Conservation (phyloP, 2,888 invertebrate species). For the Thyatira batis region DNA sequence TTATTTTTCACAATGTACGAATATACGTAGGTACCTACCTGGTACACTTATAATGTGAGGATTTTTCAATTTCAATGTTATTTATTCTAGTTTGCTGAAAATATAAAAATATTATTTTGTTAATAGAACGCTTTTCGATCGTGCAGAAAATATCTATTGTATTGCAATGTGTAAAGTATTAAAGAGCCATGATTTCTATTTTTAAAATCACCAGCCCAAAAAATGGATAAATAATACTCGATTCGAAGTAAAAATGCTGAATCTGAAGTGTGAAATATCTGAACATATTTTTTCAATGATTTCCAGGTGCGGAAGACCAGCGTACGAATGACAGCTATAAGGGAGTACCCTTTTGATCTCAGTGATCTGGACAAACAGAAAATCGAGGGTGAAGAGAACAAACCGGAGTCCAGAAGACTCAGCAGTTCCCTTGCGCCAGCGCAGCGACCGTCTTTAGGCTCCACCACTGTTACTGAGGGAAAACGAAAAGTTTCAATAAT, state of each 20-base stretch:
- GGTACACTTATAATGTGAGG: background rate
- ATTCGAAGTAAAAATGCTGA: too few relatives aligned
- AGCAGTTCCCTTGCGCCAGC: slow-evolving; percentile 16
- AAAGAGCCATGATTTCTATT: too few relatives aligned
- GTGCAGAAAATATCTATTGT: too few relatives aligned
- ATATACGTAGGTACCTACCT: background rate
- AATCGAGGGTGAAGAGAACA: slow-evolving; percentile 31
- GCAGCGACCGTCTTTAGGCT: slow-evolving; percentile 17
- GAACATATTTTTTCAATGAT: background rate
- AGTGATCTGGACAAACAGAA: slow-evolving; percentile 67
- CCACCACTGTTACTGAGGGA: slow-evolving; percentile 57
- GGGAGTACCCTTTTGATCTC: slow-evolving; percentile 78
- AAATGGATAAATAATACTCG: too few relatives aligned
- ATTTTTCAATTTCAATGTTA: background rate
- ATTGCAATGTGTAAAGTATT: too few relatives aligned
- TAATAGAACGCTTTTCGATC: too few relatives aligned
- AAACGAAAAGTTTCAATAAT: slow-evolving; percentile 85
- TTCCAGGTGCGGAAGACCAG: slow-evolving; percentile 78
- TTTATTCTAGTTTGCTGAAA: background rate
- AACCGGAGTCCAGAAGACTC: slow-evolving; percentile 9
- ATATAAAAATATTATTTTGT: too few relatives aligned
- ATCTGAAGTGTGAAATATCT: too few relatives aligned
- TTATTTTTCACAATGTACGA: background rate
- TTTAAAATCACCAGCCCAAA: too few relatives aligned
- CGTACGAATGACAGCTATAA: slow-evolving; percentile 79